Percentiles rank a stretch among this genome's conserved stretches.
Evolutionary conservation across 2,888 invertebrate genomes (phyloP).

Genomic region (Leucophenga maculata): DNA sequence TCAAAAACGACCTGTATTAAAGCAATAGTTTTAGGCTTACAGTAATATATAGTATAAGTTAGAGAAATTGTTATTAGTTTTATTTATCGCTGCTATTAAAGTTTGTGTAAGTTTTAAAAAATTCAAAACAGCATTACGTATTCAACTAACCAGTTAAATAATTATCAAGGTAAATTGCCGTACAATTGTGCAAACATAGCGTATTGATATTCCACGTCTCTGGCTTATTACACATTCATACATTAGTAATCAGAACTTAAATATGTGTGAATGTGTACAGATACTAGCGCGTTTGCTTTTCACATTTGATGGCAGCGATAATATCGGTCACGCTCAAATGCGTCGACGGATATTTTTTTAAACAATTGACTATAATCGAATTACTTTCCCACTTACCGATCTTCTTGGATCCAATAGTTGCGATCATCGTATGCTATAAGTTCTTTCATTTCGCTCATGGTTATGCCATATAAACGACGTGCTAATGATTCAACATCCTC

Average conservation of each 20-base stretch:
- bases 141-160: neutral
- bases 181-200: neutral
- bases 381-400: constrained; percentile 64
- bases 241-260: too few relatives aligned
- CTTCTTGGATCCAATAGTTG: constrained; percentile 69
- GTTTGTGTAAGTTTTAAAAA: too few relatives aligned
- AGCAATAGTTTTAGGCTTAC: constrained; percentile 42
- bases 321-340: constrained; percentile 45
- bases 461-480: constrained; percentile 71
- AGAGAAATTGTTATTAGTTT: too few relatives aligned
- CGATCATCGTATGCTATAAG: constrained; percentile 71
- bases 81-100: too few relatives aligned
- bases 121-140: too few relatives aligned
- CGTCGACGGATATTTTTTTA: constrained; percentile 35
- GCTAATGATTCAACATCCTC: constrained; percentile 65
- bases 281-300: too few relatives aligned
- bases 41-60: too few relatives aligned
- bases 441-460: constrained; percentile 66
- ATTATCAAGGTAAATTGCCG: constrained; percentile 7
- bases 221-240: too few relatives aligned
- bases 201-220: neutral
- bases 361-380: neutral
- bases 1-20: constrained; percentile 75
- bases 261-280: too few relatives aligned
- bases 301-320: constrained; percentile 12